Conservation (phyloP, 2,888 invertebrate species). For the Drosophila neotestacea region DNA sequence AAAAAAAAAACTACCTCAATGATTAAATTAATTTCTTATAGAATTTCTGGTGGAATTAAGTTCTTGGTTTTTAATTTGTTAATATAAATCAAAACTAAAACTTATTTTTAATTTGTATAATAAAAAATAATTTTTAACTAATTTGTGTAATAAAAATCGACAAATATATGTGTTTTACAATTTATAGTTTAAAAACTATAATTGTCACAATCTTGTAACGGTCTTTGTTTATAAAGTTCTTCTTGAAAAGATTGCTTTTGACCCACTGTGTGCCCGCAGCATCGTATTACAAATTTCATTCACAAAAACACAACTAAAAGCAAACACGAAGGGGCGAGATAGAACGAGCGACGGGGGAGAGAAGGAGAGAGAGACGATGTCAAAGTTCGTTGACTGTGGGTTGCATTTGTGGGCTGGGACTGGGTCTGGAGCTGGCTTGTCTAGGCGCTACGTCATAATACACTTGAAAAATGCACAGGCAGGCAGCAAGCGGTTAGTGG, state of each 20-base stretch:
- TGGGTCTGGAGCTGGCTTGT: conserved; percentile 38
- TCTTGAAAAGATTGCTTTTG: conserved; percentile 12
- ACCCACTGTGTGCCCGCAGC: conserved; percentile 63
- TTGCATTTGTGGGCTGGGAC: conserved; percentile 22
- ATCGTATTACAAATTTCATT: conserved; percentile 83
- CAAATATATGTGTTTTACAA: too few relatives aligned
- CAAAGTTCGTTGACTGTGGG: conserved; percentile 78
- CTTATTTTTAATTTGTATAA: too few relatives aligned
- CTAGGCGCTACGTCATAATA: conserved; percentile 78
- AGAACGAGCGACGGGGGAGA: not conserved
- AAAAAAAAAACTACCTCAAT: too few relatives aligned
- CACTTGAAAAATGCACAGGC: conserved; percentile 75
- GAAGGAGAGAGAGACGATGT: conserved; percentile 42
- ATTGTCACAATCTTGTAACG: too few relatives aligned
- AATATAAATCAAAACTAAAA: too few relatives aligned
- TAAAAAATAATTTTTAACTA: too few relatives aligned
- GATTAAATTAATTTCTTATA: too few relatives aligned
- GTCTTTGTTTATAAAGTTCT: too few relatives aligned
- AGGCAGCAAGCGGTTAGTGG: conserved; percentile 35
- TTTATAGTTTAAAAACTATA: too few relatives aligned
- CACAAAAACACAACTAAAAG: conserved; percentile 73
- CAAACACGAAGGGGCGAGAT: conserved; percentile 29
- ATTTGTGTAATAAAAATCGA: too few relatives aligned
- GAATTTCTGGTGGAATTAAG: too few relatives aligned
- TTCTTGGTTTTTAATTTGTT: too few relatives aligned